phyloP scores from a whole-genome alignment of 2,888 invertebrate genomes.

The Epirrhoe tristata region DNA sequence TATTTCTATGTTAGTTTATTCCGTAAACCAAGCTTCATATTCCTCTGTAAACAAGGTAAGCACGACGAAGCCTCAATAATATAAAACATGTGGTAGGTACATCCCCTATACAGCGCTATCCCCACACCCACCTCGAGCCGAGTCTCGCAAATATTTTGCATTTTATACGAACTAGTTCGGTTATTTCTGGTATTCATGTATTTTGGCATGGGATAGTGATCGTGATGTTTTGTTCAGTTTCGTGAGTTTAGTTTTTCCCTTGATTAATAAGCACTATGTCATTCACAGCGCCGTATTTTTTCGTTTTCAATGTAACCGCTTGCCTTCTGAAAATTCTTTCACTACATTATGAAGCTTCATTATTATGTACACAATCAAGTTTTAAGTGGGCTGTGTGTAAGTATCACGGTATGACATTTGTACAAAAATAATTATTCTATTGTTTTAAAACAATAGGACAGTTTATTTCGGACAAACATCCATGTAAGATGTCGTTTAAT shows the following conservation, averaged over 20 bases:
- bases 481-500: constrained; percentile 25
- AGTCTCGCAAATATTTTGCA: constrained; percentile 40
- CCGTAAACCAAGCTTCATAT: constrained; percentile 48
- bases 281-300: too few relatives aligned
- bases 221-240: not conserved
- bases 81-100: constrained; percentile 75
- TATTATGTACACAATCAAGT: not conserved
- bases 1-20: constrained; percentile 46
- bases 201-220: not conserved
- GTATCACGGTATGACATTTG: not conserved
- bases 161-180: constrained; percentile 39
- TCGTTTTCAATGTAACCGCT: too few relatives aligned
- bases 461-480: constrained; percentile 24
- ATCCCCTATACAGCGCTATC: constrained; percentile 66
- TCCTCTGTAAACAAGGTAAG: constrained; percentile 74
- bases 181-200: constrained; percentile 15
- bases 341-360: too few relatives aligned
- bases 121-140: constrained; percentile 45
- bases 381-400: not conserved
- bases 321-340: too few relatives aligned
- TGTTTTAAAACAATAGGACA: constrained; percentile 31
- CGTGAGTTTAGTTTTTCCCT: not conserved
- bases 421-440: constrained; percentile 32
- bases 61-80: constrained; percentile 75
- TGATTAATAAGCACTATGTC: not conserved